Conservation (phyloP, 1,140 invertebrate genomes). For the Drosophila triauraria region DNA sequence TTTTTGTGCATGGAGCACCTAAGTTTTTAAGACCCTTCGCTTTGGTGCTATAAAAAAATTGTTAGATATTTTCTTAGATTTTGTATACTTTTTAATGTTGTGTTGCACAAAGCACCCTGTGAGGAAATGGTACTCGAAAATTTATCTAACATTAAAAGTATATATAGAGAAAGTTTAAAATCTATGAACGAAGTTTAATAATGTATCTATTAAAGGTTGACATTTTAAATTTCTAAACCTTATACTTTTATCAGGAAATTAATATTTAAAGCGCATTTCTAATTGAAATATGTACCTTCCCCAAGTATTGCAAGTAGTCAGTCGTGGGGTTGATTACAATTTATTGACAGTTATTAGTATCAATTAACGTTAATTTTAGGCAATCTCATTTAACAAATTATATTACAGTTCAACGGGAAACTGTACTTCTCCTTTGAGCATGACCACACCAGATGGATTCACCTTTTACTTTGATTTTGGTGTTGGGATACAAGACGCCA, state of each 20-base stretch:
- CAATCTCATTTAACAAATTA: constrained; percentile 18
- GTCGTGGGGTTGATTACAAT: constrained; percentile 13
- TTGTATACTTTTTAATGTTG: too few relatives aligned
- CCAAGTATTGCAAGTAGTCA: neutral
- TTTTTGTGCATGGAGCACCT: too few relatives aligned
- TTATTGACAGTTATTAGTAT: constrained; percentile 26
- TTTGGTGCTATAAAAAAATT: too few relatives aligned
- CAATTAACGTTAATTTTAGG: constrained; percentile 15
- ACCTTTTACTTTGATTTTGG: constrained; percentile 97
- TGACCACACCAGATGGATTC: constrained; percentile 96
- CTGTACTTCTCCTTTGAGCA: constrained; percentile 92
- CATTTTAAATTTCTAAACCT: too few relatives aligned
- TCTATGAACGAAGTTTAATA: too few relatives aligned
- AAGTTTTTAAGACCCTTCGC: too few relatives aligned
- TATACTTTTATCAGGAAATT: neutral
- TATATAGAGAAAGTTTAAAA: too few relatives aligned
- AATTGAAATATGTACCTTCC: neutral
- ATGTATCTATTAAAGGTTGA: too few relatives aligned
- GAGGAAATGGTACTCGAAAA: too few relatives aligned
- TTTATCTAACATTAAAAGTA: too few relatives aligned
- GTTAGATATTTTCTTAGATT: too few relatives aligned
- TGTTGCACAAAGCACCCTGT: too few relatives aligned
- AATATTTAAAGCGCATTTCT: neutral
- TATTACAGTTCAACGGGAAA: constrained; percentile 45
- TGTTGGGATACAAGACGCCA: constrained; percentile 92